Base-by-base conservation (phyloP, 2,888 invertebrate genomes). In the Caenorhabditis sinica region DNA sequence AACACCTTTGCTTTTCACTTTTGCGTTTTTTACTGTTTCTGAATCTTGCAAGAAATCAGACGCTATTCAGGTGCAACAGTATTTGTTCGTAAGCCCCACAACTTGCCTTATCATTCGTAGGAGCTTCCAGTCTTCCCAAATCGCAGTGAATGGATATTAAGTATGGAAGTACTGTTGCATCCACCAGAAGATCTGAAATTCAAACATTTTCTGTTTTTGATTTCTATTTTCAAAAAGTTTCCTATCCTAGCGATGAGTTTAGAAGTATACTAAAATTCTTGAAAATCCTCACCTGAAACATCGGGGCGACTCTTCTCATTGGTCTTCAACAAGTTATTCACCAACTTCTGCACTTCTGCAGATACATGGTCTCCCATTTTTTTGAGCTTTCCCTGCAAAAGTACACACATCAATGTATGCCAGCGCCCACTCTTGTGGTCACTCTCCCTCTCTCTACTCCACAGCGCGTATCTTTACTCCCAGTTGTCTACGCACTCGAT, bases 71-170 rank as follows among this genome's bases (percentile, higher is more conserved):
- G n/a, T n/a, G n/a, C n/a, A n/a, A n/a, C n/a, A n/a, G n/a, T n/a
- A n/a, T n/a, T n/a, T n/a, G n/a, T n/a, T n/a, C n/a, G n/a, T n/a
- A n/a, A n/a, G 28, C 45, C 51, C 20, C 36, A 63, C 11, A n/a
- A 53, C 56, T 36, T 3, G 82, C 86, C 66, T 85, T 85, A 65
- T 85, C 81, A 13, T 20, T 75, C 33, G 85, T 63, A 0, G 82
- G 86, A 0, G 83, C 58, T 20, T 81, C 77, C 30, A 88, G 30
- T 43, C 89, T 69, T n/a, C 89, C 88, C 6, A 87, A 45, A 68
- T 89, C 88, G 23, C 87, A 74, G 60, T 88, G 88, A 49, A 89
- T 81, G 0, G 86, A 82, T 1, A 89, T 81, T 5, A 88, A 72
- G 60, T 84, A 85, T 6, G 88, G 88, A 0, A 89, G 85, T 49